phyloP scores from a whole-genome alignment of 2,797 vertebrate species.

The Melopsittacus undulatus region DNA sequence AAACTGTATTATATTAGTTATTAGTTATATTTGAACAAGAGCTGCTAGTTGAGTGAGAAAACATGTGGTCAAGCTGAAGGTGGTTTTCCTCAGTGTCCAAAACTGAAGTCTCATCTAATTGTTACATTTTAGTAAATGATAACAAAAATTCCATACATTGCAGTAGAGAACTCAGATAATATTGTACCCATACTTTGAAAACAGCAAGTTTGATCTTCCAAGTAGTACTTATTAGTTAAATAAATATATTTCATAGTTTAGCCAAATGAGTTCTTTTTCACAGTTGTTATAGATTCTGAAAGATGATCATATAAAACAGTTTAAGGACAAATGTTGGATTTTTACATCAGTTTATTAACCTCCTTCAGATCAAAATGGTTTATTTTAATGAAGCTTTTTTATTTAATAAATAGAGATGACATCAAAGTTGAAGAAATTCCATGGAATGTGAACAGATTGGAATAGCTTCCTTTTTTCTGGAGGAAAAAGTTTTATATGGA shows the following conservation, averaged over 20 bases:
- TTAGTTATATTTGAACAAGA: not conserved
- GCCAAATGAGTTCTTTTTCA: not conserved
- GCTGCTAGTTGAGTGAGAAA: not conserved
- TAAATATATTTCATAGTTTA: not conserved
- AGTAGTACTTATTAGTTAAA: not conserved
- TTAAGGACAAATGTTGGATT: not conserved
- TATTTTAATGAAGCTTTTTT: not conserved
- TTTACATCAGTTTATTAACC: not conserved
- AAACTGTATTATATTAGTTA: not conserved
- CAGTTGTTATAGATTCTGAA: not conserved
- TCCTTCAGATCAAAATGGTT: not conserved
- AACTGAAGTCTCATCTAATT: not conserved
- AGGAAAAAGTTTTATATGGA: not conserved
- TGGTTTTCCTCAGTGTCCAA: not conserved
- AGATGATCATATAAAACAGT: not conserved
- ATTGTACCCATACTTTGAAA: not conserved
- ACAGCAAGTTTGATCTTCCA: not conserved
- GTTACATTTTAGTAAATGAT: not conserved
- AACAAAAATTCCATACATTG: not conserved
- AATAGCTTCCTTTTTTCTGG: not conserved
- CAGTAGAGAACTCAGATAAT: not conserved
- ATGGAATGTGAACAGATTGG: not conserved
- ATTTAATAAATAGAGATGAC: not conserved
- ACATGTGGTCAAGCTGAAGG: not conserved
- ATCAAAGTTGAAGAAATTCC: not conserved